Evolutionary conservation across 2,113 vertebrate species (phyloP).

Genomic region (Raja brachyura): DNA sequence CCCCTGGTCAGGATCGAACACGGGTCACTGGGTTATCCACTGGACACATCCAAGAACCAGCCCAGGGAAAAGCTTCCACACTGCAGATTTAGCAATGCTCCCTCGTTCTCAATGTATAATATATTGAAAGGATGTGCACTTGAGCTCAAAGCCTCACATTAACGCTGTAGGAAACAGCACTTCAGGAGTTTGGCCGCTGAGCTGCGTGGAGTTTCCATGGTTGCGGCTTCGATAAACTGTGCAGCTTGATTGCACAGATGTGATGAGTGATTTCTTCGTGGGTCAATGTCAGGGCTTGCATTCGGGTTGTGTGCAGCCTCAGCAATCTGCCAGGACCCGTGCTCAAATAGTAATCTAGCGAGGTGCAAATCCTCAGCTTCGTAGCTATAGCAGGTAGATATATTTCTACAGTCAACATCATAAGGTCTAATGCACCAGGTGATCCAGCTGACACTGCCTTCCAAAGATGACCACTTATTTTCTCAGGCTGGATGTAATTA

Average conservation of each 20-base stretch:
- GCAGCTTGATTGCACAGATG: not conserved
- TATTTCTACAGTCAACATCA: not conserved
- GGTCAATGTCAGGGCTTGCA: not conserved
- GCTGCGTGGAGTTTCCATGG: not conserved
- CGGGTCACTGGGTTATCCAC: not conserved
- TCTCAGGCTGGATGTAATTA: not conserved
- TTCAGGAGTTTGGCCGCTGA: not conserved
- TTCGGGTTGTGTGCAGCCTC: not conserved
- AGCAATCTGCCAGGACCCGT: not conserved
- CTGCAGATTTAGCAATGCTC: not conserved
- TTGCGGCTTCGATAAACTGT: not conserved
- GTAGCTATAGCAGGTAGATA: not conserved
- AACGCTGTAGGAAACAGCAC: not conserved
- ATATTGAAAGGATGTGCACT: not conserved
- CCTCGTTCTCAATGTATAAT: not conserved
- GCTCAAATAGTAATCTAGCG: not conserved
- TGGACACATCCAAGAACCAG: not conserved
- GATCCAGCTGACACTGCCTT: not conserved
- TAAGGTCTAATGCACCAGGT: not conserved
- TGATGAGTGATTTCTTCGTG: not conserved
- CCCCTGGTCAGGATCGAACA: too few species aligned
- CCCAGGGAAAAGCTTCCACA: not conserved
- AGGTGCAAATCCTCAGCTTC: not conserved
- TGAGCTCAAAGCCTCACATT: not conserved
- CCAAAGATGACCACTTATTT: not conserved